Evolutionary conservation across 2,888 invertebrate genomes (phyloP).

Genomic region (Napeogenes inachia): DNA sequence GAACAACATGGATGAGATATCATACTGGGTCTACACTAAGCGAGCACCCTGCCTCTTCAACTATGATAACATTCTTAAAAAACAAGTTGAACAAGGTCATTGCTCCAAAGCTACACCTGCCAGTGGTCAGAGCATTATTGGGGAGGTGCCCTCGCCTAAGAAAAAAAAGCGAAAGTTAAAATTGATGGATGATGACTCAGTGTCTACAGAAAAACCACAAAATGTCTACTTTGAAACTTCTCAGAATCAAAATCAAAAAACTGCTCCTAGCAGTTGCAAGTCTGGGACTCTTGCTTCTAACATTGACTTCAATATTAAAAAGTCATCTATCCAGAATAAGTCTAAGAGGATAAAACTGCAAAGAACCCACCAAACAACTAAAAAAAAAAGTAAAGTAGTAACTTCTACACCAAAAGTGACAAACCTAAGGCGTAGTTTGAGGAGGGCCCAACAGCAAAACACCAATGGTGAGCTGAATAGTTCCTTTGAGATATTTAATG

Average conservation of each 20-base stretch:
- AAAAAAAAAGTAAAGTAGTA: slow-evolving; percentile 56
- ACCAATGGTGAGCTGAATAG: slow-evolving; percentile 47
- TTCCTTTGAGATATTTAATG: slow-evolving; percentile 51
- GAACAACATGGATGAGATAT: slow-evolving; percentile 70
- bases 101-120: slow-evolving; percentile 47
- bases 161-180: slow-evolving; percentile 61
- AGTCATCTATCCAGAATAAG: slow-evolving; percentile 47
- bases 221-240: slow-evolving; percentile 60
- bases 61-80: slow-evolving; percentile 56
- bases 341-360: slow-evolving; percentile 47
- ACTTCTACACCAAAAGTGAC: slow-evolving; percentile 60
- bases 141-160: slow-evolving; percentile 45
- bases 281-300: slow-evolving; percentile 53
- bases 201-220: slow-evolving; percentile 47
- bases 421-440: slow-evolving; percentile 53
- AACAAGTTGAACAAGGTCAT: slow-evolving; percentile 47
- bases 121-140: slow-evolving; percentile 41
- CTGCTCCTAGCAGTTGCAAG: slow-evolving; percentile 44
- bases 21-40: slow-evolving; percentile 68
- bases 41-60: slow-evolving; percentile 68
- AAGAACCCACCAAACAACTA: slow-evolving; percentile 43
- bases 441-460: slow-evolving; percentile 51
- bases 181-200: slow-evolving; percentile 54
- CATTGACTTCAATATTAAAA: slow-evolving; percentile 62
- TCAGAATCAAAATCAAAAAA: slow-evolving; percentile 41